phyloP scores from a whole-genome alignment of 2,888 invertebrate genomes.

The Escarpia spicata region DNA sequence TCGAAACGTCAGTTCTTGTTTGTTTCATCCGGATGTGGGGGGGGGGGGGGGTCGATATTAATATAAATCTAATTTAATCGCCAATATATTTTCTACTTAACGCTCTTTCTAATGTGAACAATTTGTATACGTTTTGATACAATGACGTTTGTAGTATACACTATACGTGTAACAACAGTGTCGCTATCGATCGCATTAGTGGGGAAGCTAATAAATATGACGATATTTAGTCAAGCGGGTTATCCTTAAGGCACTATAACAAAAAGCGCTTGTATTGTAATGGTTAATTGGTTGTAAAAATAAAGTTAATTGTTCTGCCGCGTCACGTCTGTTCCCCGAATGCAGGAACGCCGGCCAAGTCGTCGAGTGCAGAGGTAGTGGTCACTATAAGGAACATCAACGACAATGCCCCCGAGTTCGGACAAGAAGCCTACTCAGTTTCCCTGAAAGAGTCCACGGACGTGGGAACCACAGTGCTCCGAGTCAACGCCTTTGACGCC shows the following conservation, averaged over 20 bases:
- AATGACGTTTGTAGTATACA: no score
- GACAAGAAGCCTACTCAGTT: slow-evolving; percentile 41
- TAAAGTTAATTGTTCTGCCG: neutral
- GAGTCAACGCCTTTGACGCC: slow-evolving; percentile 22
- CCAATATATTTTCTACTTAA: neutral
- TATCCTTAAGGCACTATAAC: no score
- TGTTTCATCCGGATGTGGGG: neutral
- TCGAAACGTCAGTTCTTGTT: neutral
- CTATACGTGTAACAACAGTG: no score
- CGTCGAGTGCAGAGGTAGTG: slow-evolving; percentile 26
- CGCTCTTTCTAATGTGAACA: no score
- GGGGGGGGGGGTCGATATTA: neutral
- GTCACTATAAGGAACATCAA: slow-evolving; percentile 34
- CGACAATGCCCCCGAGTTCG: slow-evolving; percentile 44
- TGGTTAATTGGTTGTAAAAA: neutral
- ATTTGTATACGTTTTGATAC: no score
- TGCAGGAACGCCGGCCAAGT: slow-evolving; percentile 20
- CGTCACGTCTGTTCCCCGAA: slow-evolving; percentile 8
- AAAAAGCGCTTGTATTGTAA: neutral
- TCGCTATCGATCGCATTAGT: no score
- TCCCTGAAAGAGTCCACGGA: slow-evolving; percentile 44
- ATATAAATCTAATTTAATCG: neutral
- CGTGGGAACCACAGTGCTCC: slow-evolving; percentile 41
- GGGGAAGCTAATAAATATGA: no score
- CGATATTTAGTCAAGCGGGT: no score